Evolutionary conservation across 2,113 vertebrate genomes (phyloP), one percentile per base, ranked within the genome.

Genomic region (Xiphophorus hellerii): DNA sequence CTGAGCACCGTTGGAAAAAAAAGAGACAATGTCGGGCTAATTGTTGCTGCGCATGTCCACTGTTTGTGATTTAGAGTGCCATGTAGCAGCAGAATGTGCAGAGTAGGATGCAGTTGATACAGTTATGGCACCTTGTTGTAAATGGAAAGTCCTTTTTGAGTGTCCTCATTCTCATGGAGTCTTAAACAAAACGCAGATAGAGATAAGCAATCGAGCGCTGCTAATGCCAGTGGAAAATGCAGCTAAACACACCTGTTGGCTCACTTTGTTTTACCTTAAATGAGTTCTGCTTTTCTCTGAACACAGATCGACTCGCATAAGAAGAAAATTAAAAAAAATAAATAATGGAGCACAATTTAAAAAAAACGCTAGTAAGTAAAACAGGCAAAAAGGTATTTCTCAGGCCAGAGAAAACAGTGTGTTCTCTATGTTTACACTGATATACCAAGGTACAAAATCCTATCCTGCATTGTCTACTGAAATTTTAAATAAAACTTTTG

Each of bases 381-480:
- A 62, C 76, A 87, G 85, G 81, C 81, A 89, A 29, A 30, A 30
- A 30, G 15, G 15, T 64, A 90, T 64, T 68, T 76, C 85, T 87
- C 82, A 87, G 91, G 87, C 90, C 77, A 77, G 87, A 80, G 11
- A 67, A 77, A 89, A 78, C 77, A 5, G 30, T 51, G 74, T 35
- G 54, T 86, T 76, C 71, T 74, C 74, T 65, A 77, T 76, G 58
- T 81, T 77, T 71, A 66, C 20, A n/a, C 89, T 90, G 88, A 87
- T 88, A 87, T 86, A 82, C 72, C 91, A 93, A 94, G 92, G 93
- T 94, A 95, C 93, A 92, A 90, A 92, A 90, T 92, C 85, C 87
- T 89, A 89, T 88, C 84, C 78, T 92, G 76, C 86, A 79, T 86
- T 92, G 73, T 83, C 69, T 83, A 83, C 83, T 77, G 82, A 39